Percentiles rank a stretch among this genome's conserved stretches.
phyloP scores from a whole-genome alignment of 2,113 vertebrate genomes.

The Oncorhynchus keta region DNA sequence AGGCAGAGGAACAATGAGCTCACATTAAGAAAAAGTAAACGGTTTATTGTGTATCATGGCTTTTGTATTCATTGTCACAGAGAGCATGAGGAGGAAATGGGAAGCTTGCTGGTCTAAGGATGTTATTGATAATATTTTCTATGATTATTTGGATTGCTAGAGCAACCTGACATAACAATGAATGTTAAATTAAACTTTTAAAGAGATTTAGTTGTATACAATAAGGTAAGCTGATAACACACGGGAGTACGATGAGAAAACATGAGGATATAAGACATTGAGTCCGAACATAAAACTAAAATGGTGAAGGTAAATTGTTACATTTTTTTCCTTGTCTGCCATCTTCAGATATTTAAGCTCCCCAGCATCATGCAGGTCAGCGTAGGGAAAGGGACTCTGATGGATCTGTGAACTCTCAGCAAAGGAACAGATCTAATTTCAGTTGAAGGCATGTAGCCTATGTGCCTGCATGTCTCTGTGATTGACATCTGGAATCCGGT shows the following conservation, averaged over 20 bases:
- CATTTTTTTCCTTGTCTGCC: conserved; percentile 57
- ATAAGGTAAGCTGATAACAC: conserved; percentile 41
- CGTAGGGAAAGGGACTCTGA: conserved; percentile 58
- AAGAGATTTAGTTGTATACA: conserved; percentile 47
- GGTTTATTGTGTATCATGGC: conserved; percentile 94
- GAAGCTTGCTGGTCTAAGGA: conserved; percentile 24
- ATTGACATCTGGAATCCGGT: conserved; percentile 93
- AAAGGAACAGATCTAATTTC: conserved; percentile 73
- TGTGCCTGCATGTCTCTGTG: conserved; percentile 76
- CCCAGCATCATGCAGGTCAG: conserved; percentile 92
- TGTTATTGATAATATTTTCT: conserved; percentile 48
- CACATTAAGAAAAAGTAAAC: conserved; percentile 91
- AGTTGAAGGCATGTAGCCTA: conserved; percentile 55
- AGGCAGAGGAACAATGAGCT: conserved; percentile 66
- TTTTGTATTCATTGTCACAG: conserved; percentile 81
- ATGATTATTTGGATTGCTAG: conserved; percentile 86
- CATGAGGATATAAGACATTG: conserved; percentile 14
- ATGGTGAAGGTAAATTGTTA: conserved; percentile 32
- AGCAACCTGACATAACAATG: conserved; percentile 77
- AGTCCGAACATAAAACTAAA: no score
- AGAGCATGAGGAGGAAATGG: conserved; percentile 42
- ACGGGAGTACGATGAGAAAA: conserved; percentile 30
- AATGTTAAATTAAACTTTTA: conserved; percentile 71
- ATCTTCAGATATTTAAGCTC: conserved; percentile 64
- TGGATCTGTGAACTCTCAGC: conserved; percentile 72